These are phyloP conservation scores for Thunnus albacares DNA, from an alignment of 2,797 vertebrate species.

Conservation along the genomic window DNA sequence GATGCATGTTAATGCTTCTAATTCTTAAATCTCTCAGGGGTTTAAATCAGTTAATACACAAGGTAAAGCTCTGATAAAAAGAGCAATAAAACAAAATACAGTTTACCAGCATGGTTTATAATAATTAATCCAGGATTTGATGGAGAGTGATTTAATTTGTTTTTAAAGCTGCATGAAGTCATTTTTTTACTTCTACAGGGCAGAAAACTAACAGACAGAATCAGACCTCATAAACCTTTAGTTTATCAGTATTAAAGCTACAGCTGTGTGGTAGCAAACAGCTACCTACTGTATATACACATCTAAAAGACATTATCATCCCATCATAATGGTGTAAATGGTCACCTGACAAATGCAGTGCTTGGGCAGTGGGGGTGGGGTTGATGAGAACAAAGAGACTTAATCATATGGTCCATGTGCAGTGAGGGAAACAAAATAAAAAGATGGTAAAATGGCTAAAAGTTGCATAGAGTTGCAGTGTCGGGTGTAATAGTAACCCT, in stretches of 20 bases:
- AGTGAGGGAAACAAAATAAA: not conserved
- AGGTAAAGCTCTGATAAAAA: not conserved
- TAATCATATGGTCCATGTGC: not conserved
- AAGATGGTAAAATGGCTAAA: not conserved
- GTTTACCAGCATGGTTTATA: not conserved
- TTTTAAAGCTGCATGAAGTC: not conserved
- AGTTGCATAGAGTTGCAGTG: not conserved
- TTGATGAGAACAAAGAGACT: not conserved
- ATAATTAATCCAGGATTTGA: constrained; percentile 19
- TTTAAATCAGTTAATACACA: constrained; percentile 27
- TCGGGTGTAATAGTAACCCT: no score
- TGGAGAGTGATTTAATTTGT: constrained; percentile 6
- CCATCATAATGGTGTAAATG: not conserved
- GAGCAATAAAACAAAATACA: constrained; percentile 10
- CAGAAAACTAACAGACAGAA: not conserved
- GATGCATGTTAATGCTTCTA: constrained; percentile 34
- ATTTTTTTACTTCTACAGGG: not conserved
- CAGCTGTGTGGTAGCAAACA: not conserved
- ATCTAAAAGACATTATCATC: not conserved
- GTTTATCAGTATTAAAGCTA: not conserved
- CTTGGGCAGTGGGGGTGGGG: no score
- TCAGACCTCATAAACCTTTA: not conserved
- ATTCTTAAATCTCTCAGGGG: constrained; percentile 20
- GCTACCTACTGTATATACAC: not conserved
- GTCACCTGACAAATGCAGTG: not conserved